Percentiles rank a stretch among this genome's conserved stretches.
Conservation (phyloP, 2,113 vertebrate genomes). For the Leptobrachium leishanense region DNA sequence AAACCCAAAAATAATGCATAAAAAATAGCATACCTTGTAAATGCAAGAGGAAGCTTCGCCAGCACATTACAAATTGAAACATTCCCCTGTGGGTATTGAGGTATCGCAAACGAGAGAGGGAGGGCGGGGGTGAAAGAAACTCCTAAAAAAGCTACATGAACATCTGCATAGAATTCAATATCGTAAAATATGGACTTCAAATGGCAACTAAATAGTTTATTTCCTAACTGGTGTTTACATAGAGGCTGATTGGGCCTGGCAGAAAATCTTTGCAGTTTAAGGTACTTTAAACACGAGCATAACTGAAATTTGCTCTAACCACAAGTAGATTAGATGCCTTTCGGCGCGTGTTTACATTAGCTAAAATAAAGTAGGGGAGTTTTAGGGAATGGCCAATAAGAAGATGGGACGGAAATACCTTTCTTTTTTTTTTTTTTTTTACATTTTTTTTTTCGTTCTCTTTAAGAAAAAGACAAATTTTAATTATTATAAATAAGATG, state of each 20-base stretch:
- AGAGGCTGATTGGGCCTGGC: constrained; percentile 24
- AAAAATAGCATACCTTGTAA: too few species aligned
- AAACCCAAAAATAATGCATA: too few species aligned
- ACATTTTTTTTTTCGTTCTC: not conserved
- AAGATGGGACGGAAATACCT: not conserved
- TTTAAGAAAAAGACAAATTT: fast-evolving
- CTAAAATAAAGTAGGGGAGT: constrained; percentile 25
- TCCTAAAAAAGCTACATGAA: not conserved
- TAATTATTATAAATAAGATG: constrained; percentile 26
- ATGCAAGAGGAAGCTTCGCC: too few species aligned
- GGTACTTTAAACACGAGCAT: constrained; percentile 31
- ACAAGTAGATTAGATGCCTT: constrained; percentile 42
- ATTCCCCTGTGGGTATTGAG: too few species aligned
- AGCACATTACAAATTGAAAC: too few species aligned
- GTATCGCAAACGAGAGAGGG: too few species aligned
- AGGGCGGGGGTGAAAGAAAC: too few species aligned
- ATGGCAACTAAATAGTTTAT: constrained; percentile 1
- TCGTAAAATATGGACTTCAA: constrained; percentile 7
- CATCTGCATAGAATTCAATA: not conserved
- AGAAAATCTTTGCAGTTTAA: constrained; percentile 41
- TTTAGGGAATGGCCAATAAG: not conserved
- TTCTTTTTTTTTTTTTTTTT: not conserved
- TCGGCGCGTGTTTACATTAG: constrained; percentile 40
- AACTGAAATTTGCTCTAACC: constrained; percentile 20
- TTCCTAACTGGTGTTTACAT: constrained; percentile 27